phyloP scores from a whole-genome alignment of 2,113 vertebrate genomes.

The Pseudorhombus dupliciocellatus region DNA sequence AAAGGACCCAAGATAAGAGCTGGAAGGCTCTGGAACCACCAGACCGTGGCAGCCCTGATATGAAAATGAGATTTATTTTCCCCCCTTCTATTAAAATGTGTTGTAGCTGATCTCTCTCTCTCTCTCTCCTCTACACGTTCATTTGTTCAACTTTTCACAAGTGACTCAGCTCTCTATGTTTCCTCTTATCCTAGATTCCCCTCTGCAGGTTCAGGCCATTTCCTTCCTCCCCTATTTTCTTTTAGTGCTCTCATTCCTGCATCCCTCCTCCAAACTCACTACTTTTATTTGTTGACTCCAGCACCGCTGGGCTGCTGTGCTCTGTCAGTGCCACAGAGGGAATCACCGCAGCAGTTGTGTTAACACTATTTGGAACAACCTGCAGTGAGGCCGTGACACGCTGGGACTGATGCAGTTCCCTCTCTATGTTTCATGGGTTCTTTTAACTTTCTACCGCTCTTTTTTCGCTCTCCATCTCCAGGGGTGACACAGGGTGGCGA shows the following conservation, averaged over 20 bases:
- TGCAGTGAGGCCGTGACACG: conserved; percentile 3
- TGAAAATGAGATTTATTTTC: background rate
- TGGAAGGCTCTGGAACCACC: background rate
- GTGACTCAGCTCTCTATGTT: no score
- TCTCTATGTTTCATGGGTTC: background rate
- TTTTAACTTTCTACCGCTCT: background rate
- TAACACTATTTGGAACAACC: background rate
- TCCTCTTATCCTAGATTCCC: no score
- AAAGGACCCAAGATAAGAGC: conserved; percentile 20
- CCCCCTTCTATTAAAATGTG: conserved; percentile 13
- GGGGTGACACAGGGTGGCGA: background rate
- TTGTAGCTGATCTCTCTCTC: no score
- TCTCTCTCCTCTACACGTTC: no score
- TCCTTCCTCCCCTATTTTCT: no score
- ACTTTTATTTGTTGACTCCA: conserved; percentile 15
- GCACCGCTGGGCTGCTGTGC: background rate
- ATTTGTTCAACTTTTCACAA: no score
- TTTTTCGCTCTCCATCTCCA: background rate
- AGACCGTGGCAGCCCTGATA: conserved; percentile 1
- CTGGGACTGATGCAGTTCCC: background rate
- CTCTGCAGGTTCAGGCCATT: no score
- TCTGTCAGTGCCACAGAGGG: conserved; percentile 19
- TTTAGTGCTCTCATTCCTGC: background rate
- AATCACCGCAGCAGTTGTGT: background rate
- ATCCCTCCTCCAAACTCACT: background rate